These are phyloP conservation scores for Indicator indicator DNA, from an alignment of 2,113 vertebrate species.

Conservation along the genomic window DNA sequence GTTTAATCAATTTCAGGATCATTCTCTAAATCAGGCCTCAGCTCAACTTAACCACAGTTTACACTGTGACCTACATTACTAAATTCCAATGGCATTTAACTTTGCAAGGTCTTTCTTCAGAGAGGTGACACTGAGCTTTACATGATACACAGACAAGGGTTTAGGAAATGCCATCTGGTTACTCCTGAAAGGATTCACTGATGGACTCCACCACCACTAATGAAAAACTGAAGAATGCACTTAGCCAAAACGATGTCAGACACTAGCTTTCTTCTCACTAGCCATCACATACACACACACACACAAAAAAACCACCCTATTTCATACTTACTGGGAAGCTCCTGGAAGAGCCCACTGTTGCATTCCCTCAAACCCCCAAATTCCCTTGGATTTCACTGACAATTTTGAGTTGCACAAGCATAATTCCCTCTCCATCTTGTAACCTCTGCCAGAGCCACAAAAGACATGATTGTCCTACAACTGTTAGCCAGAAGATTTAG, in stretches of 20 bases:
- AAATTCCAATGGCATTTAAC: conserved; percentile 71
- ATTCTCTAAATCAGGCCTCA: conserved; percentile 62
- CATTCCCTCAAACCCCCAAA: conserved; percentile 62
- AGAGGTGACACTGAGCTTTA: conserved; percentile 48
- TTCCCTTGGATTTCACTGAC: conserved; percentile 45
- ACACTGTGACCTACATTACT: conserved; percentile 71
- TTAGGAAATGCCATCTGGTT: conserved; percentile 54
- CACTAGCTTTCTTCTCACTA: not conserved
- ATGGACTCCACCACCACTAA: not conserved
- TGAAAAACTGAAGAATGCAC: conserved; percentile 26
- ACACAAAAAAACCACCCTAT: not conserved
- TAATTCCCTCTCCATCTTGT: conserved; percentile 42
- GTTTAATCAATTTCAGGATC: conserved; percentile 73
- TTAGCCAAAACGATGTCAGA: not conserved
- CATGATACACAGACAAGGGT: conserved; percentile 14
- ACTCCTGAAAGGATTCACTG: conserved; percentile 25
- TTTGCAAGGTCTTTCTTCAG: conserved; percentile 48
- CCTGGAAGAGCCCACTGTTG: conserved; percentile 31
- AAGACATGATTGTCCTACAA: conserved; percentile 45
- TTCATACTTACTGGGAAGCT: conserved; percentile 22
- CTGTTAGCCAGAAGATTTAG: conserved; percentile 59
- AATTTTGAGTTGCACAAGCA: conserved; percentile 55
- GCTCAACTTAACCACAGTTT: conserved; percentile 73
- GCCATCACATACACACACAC: not conserved
- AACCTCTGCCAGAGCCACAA: conserved; percentile 61